Evolutionary conservation across 2,888 invertebrate species (phyloP).

Genomic region (Agriopis marginaria): DNA sequence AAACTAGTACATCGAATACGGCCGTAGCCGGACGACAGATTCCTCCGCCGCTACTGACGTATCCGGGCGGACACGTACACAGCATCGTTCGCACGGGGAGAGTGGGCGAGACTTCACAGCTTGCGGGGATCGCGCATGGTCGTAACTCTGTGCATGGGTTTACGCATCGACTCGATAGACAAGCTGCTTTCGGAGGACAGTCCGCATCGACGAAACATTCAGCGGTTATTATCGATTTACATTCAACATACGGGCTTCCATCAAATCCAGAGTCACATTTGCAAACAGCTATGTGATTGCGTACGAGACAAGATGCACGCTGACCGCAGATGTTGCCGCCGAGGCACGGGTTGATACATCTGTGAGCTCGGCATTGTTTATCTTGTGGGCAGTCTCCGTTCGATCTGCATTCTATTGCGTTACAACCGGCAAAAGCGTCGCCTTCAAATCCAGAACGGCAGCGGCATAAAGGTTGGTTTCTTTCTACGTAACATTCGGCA

Average conservation of each 20-base stretch:
- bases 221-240: conserved; percentile 89
- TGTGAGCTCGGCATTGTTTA: conserved; percentile 93
- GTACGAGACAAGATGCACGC: conserved; percentile 92
- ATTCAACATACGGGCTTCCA: conserved; percentile 94
- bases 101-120: conserved; percentile 93
- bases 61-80: conserved; percentile 95
- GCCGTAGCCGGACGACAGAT: conserved; percentile 91
- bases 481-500: conserved; percentile 92
- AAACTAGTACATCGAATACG: conserved; percentile 86
- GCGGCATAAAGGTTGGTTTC: conserved; percentile 91
- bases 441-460: conserved; percentile 94
- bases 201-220: conserved; percentile 94
- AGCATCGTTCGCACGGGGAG: conserved; percentile 95
- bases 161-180: conserved; percentile 93
- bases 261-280: conserved; percentile 91
- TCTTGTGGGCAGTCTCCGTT: conserved; percentile 95
- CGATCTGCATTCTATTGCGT: conserved; percentile 93
- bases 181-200: conserved; percentile 92
- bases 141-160: conserved; percentile 92
- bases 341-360: conserved; percentile 94
- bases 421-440: conserved; percentile 91
- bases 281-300: conserved; percentile 94
- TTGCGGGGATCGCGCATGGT: conserved; percentile 93
- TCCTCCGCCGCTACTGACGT: conserved; percentile 94
- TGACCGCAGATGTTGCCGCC: conserved; percentile 92